Base-by-base conservation (phyloP, 2,797 vertebrate genomes). In the Cetoscarus ocellatus region DNA sequence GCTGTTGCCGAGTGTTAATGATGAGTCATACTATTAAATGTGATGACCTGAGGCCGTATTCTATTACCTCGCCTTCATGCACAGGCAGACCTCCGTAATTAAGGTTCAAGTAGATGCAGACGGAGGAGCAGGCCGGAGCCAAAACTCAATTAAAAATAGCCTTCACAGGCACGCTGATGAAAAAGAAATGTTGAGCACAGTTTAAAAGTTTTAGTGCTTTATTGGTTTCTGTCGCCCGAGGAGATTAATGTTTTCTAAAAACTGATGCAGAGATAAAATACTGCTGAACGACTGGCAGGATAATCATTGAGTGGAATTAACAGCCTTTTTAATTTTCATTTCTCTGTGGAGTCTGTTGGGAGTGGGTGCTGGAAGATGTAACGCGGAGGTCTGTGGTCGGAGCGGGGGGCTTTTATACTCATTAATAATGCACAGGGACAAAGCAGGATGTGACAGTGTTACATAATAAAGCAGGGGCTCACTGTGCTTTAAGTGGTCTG, bases 1-100 rank as follows among this genome's bases (percentile, higher is more conserved):
- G 61, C 79, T 75, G 76, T 76, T 69, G 78, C 78, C 76, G 61
- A 68, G 87, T 87, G 87, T 89, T 92, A 91, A 91, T 91, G 83
- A 91, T 92, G 89, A 92, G 88, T 92, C 88, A 91, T 86, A 78
- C 75, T 88, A 86, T 90, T 89, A 90, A 91, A 90, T 86, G 81
- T 58, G 81, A 89, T 91, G 89, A 90, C 86, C 87, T 76, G 57
- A 34, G 40, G 82, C 73, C 45, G 43, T 85, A 85, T 88, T 82
- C 77, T 81, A 76, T 88, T 87, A 83, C 84, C 67, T 58, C 54
- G 69, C 65, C 73, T 77, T 80, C 83, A 63, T 73, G 61, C 73
- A 34, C 60, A 60, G 70, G 62, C 78, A 73, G 73, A 77, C 64
- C 62, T 47, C 56, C 65, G 67, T 89, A 86, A 88, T 90, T 84